Evolutionary conservation across 1,140 invertebrate species (phyloP).

Genomic region (Diorhabda sublineata): DNA sequence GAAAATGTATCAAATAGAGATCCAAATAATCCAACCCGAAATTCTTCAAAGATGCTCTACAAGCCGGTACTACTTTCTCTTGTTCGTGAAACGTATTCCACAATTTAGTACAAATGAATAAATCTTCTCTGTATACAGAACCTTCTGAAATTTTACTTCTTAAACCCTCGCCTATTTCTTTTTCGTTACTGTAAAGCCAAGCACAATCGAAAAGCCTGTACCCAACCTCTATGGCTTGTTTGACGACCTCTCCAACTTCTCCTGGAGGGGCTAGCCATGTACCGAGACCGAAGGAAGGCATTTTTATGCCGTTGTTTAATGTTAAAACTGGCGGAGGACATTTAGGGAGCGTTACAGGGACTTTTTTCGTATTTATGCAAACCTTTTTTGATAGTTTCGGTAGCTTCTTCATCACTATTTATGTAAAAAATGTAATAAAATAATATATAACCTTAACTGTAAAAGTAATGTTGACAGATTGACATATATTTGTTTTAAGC

Average conservation of each 20-base stretch:
- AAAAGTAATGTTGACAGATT: too few relatives aligned
- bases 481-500: too few relatives aligned
- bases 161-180: slow-evolving; percentile 75
- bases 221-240: slow-evolving; percentile 71
- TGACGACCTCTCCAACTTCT: slow-evolving; percentile 62
- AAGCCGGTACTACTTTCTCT: slow-evolving; percentile 52
- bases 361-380: too few relatives aligned
- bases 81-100: slow-evolving; percentile 63
- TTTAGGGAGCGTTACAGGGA: too few relatives aligned
- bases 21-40: slow-evolving; percentile 70
- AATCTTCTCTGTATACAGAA: slow-evolving; percentile 72
- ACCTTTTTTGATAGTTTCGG: too few relatives aligned
- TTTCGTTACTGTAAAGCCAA: slow-evolving; percentile 77
- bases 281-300: slow-evolving; percentile 51
- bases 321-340: too few relatives aligned
- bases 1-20: slow-evolving; percentile 77
- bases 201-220: slow-evolving; percentile 92
- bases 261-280: slow-evolving; percentile 43
- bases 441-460: too few relatives aligned
- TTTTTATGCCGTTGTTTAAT: slow-evolving; percentile 25
- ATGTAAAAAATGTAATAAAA: too few relatives aligned
- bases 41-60: slow-evolving; percentile 55
- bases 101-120: slow-evolving; percentile 77
- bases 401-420: too few relatives aligned
- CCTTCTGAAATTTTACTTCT: slow-evolving; percentile 67